Conservation (phyloP, 2,888 invertebrate genomes). For the Xylophagus ater region DNA sequence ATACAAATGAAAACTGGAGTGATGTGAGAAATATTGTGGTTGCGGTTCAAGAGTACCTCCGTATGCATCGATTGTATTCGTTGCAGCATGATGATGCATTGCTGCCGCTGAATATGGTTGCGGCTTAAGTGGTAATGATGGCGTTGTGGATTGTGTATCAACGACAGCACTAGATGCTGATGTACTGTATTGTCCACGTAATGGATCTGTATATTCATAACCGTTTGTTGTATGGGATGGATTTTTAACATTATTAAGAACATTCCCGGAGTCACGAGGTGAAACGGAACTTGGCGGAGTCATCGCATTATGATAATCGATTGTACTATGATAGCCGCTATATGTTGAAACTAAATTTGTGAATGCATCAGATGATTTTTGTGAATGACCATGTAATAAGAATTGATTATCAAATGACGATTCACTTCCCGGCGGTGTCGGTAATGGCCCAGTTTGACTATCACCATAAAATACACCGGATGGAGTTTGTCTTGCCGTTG, state of each 20-base stretch:
- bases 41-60: slow-evolving; percentile 58
- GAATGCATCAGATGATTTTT: slow-evolving; percentile 47
- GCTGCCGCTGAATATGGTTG: slow-evolving; percentile 75
- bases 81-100: slow-evolving; percentile 44
- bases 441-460: slow-evolving; percentile 62
- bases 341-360: slow-evolving; percentile 48
- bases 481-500: slow-evolving; percentile 51
- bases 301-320: slow-evolving; percentile 87
- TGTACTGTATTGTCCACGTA: slow-evolving; percentile 39
- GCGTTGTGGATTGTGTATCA: slow-evolving; percentile 47
- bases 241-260: slow-evolving; percentile 37
- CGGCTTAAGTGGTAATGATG: slow-evolving; percentile 73
- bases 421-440: slow-evolving; percentile 85
- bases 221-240: slow-evolving; percentile 33
- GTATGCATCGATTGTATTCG: slow-evolving; percentile 39
- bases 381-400: slow-evolving; percentile 41
- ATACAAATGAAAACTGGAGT: slow-evolving; percentile 78
- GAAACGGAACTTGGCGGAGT: slow-evolving; percentile 96
- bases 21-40: slow-evolving; percentile 73
- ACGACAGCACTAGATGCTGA: slow-evolving; percentile 38
- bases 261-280: slow-evolving; percentile 70
- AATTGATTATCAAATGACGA: slow-evolving; percentile 55
- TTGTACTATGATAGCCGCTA: slow-evolving; percentile 50
- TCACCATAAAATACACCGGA: slow-evolving; percentile 40
- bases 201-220: slow-evolving; percentile 53